Conservation (phyloP, 2,113 vertebrate species). For the Hippocampus guttulatus region DNA sequence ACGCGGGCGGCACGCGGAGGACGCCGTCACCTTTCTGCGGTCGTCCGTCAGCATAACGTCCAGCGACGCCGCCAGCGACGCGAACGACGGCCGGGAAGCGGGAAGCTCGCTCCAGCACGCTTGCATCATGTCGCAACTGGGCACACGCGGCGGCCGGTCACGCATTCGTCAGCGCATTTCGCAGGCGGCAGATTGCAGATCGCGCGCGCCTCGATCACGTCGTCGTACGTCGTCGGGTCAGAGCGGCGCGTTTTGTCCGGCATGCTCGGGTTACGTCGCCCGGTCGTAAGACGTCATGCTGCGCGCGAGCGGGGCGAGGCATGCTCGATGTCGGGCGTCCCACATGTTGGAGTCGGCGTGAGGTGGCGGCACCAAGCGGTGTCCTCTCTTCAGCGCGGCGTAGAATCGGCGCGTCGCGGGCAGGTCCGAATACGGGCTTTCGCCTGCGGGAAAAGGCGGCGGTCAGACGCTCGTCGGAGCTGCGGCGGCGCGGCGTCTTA, state of each 20-base stretch:
- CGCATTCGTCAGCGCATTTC: no score
- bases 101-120: slow-evolving; percentile 85
- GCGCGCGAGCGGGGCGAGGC: no score
- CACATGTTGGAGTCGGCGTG: slow-evolving; percentile 78
- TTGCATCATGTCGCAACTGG: slow-evolving; percentile 82
- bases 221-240: no score
- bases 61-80: slow-evolving; percentile 74
- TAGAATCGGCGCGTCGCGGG: slow-evolving; percentile 83
- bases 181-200: no score
- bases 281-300: background rate
- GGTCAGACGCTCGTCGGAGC: background rate
- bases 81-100: slow-evolving; percentile 82
- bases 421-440: slow-evolving; percentile 81
- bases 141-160: background rate
- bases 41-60: slow-evolving; percentile 77
- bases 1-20: background rate
- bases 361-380: slow-evolving; percentile 80
- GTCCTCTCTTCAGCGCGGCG: slow-evolving; percentile 81
- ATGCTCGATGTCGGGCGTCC: background rate
- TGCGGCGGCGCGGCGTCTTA: slow-evolving; percentile 28
- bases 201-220: no score
- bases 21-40: slow-evolving; percentile 77
- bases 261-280: no score
- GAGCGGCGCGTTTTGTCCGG: no score
- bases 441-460: slow-evolving; percentile 66